Conservation (phyloP, 2,113 vertebrate species). For the Thomomys bottae region DNA sequence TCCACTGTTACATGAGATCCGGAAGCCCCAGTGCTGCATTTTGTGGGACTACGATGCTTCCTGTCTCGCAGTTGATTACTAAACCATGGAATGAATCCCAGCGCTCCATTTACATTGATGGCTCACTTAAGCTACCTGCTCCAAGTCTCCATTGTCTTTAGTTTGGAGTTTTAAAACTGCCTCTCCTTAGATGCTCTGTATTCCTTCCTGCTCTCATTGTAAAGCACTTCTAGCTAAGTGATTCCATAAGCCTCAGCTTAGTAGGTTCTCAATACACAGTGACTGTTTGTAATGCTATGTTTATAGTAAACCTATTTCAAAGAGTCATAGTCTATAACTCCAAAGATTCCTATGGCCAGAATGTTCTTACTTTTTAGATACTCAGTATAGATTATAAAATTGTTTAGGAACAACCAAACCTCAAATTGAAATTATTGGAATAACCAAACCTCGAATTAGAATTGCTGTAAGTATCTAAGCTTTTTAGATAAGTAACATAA, state of each 20-base stretch:
- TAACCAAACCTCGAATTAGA: not conserved
- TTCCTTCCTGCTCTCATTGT: not conserved
- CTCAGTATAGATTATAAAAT: conserved; percentile 9
- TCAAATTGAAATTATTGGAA: not conserved
- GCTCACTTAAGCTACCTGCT: not conserved
- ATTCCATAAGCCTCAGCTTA: not conserved
- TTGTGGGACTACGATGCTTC: not conserved
- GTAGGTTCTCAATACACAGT: conserved; percentile 1
- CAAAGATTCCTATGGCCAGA: not conserved
- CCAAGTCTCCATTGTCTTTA: not conserved
- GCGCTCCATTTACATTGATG: not conserved
- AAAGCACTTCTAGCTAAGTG: conserved; percentile 21
- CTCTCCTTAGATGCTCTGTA: not conserved
- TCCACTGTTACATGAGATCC: not conserved
- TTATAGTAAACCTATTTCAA: conserved; percentile 22
- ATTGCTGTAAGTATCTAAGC: not conserved
- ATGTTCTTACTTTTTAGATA: not conserved
- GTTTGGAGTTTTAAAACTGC: not conserved
- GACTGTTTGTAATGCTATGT: conserved; percentile 19
- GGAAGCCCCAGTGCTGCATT: not conserved
- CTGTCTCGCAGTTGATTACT: not conserved
- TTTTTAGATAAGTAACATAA: not conserved
- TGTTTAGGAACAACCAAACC: not conserved
- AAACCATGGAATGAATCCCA: fast-evolving
- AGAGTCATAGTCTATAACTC: not conserved